Conservation (phyloP, 2,888 invertebrate species). For the Melanotus villosus region DNA sequence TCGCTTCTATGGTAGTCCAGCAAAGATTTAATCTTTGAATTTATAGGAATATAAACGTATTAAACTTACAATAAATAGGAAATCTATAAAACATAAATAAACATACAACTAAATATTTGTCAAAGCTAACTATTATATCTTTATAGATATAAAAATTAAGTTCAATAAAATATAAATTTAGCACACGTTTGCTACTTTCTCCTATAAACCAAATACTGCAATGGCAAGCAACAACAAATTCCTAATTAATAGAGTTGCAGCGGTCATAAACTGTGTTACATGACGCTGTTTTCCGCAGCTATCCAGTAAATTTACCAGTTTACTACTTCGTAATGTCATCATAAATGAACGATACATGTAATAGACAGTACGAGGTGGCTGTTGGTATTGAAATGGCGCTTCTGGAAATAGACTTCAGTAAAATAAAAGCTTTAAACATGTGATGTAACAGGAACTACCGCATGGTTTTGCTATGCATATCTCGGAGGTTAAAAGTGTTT, state of each 20-base stretch:
- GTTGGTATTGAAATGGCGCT: neutral
- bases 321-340: conserved; percentile 15
- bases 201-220: conserved; percentile 8
- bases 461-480: too few species aligned
- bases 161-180: too few species aligned
- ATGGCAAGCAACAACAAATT: conserved; percentile 6
- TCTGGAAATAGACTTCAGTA: neutral
- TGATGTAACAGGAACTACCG: neutral
- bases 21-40: too few species aligned
- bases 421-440: neutral
- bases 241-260: conserved; percentile 18
- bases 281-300: conserved; percentile 6
- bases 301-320: conserved; percentile 7
- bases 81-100: too few species aligned
- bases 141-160: too few species aligned
- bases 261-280: conserved; percentile 1
- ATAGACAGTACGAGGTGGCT: neutral
- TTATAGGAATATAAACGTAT: too few species aligned
- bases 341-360: conserved; percentile 6
- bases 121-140: too few species aligned
- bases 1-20: too few species aligned
- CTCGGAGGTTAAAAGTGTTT: too few species aligned
- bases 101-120: too few species aligned
- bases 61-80: too few species aligned
- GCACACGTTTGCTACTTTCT: neutral